Conservation (phyloP, 1,140 invertebrate genomes). For the Musca vetustissima region DNA sequence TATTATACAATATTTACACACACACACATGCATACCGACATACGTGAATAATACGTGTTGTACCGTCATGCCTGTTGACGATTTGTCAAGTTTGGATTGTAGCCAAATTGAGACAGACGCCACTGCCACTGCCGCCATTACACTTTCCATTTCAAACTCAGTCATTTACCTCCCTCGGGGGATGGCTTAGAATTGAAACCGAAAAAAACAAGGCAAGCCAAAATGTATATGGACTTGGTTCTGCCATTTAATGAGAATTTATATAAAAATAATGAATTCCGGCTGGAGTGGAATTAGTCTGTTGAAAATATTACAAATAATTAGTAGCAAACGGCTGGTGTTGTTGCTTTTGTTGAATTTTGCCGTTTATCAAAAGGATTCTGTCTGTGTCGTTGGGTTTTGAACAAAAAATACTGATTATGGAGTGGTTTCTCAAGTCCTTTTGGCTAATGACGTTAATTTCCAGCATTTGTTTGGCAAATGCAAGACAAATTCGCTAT, state of each 20-base stretch:
- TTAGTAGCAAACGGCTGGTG: background rate
- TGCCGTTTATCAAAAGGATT: background rate
- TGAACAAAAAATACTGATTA: background rate
- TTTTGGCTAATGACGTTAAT: conserved; percentile 9
- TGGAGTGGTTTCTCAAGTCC: background rate
- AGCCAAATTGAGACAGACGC: conserved; percentile 4
- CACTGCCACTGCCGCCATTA: background rate
- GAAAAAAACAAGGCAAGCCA: too few relatives aligned
- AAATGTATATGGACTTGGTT: background rate
- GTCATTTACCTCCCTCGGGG: background rate
- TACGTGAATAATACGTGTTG: background rate
- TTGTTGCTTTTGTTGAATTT: background rate
- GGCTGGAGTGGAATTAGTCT: conserved; percentile 10
- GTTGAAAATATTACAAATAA: conserved; percentile 6
- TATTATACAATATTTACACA: too few relatives aligned
- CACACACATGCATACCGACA: too few relatives aligned
- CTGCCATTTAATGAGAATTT: conserved; percentile 1
- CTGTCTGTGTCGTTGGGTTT: background rate
- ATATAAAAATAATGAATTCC: conserved; percentile 16
- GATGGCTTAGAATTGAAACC: too few relatives aligned
- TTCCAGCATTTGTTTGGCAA: conserved; percentile 17
- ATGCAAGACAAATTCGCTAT: conserved; percentile 43
- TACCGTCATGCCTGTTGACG: background rate
- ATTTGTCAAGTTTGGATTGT: conserved; percentile 3
- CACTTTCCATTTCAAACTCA: conserved; percentile 6